Base-by-base conservation (phyloP, 2,888 invertebrate genomes). In the Orthonevra nobilis region DNA sequence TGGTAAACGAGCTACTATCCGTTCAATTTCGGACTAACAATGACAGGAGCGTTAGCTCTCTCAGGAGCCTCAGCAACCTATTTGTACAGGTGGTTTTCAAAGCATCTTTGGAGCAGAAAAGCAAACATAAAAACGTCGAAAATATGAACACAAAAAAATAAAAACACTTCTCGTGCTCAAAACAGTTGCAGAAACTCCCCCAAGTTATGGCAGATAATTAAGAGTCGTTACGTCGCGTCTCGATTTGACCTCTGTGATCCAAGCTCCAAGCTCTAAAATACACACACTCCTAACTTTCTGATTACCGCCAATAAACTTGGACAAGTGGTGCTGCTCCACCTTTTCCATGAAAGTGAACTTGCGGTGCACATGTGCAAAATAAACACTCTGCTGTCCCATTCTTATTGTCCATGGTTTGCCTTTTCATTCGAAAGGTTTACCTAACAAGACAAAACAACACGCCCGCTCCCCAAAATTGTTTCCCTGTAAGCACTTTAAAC, bases 171-270 rank as follows among this genome's bases (percentile, higher is more conserved):
- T n/a, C n/a, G n/a, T n/a, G n/a, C n/a, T 3, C 17, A 32, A 66
- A 74, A 74, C 70, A 66, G 48, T 72, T 66, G 64, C 60, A 48
- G 46, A 64, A 58, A 70, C 23, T 38, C 34, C 12, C 5, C 3
- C 64, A 77, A 72, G 75, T 64, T 77, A 64, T 77, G 64, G 58
- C 38, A 46, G 64, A n/a, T 72, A 77, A 77, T 77, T 77, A 77
- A 72, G 64, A 54, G 64, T 60, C 34, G 72, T 77, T 77, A 77
- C 77, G 77, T 77, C 72, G 64, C 38, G 32, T 54, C 52, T 17
- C 28, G 42, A 60, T 60, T 58, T 77, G 77, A 77, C 77, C 77
- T 77, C 64, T 72, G 28, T 26, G 54, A 66, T 77, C 70, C n/a
- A n/a, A n/a, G n/a, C n/a, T n/a, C n/a, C n/a, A n/a, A 20, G 38